phyloP scores from a whole-genome alignment of 2,113 vertebrate genomes.

The Chlamydotis undulata region DNA sequence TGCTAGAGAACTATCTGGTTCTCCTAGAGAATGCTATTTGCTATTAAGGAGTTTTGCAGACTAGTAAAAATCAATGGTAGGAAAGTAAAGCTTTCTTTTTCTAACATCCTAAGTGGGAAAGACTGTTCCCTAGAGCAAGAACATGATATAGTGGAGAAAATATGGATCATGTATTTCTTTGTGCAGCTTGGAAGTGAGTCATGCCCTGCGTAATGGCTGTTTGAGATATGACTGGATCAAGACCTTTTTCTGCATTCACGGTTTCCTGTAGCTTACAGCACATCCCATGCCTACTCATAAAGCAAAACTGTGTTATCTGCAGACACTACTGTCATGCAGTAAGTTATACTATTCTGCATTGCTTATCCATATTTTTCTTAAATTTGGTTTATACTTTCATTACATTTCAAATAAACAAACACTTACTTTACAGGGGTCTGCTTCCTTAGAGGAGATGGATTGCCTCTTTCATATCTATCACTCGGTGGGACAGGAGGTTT shows the following conservation, averaged over 20 bases:
- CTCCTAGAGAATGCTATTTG: neutral
- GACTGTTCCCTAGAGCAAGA: neutral
- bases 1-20: neutral
- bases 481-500: slow-evolving; percentile 81
- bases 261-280: neutral
- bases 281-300: neutral
- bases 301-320: neutral
- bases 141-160: neutral
- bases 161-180: neutral
- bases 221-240: neutral
- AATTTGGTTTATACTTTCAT: neutral
- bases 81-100: neutral
- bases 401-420: neutral
- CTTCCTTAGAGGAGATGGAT: slow-evolving; percentile 66
- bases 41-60: neutral
- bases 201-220: accelerated
- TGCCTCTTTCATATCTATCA: slow-evolving; percentile 74
- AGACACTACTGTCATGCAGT: neutral
- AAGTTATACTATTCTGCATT: neutral
- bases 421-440: slow-evolving; percentile 57
- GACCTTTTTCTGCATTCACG: neutral
- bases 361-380: neutral
- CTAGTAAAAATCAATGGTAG: neutral
- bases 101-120: neutral
- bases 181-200: neutral